Evolutionary conservation across 2,888 invertebrate species (phyloP), one percentile per base, ranked within the genome.

Genomic region (Tipula vernalis): DNA sequence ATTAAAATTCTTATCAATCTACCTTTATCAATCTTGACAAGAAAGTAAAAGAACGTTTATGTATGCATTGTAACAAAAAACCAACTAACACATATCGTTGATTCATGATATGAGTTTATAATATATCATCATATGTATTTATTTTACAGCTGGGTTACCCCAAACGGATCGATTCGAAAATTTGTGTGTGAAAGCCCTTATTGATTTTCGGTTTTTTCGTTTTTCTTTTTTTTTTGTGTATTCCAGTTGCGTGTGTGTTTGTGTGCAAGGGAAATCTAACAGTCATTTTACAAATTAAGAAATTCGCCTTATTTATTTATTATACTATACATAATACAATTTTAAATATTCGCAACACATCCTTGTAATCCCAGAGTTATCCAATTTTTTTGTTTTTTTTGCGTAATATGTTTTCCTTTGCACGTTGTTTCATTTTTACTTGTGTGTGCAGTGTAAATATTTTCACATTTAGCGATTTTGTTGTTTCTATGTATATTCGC

Each of bases 311-410:
- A 71, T 71, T 71, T 71, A 71, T 71, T 71, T 51, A 51, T 71
- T 51, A 5, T n/a, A 51, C 28, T 28, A 71, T 28, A 28, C 28
- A 71, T 71, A 71, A 71, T 71, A 71, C 28, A 71, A 28, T 71
- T 71, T 71, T 71, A 71, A 71, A 71, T 71, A 71, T 71, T 71
- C 71, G 71, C 71, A 71, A 71, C 71, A 71, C 71, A 71, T 71
- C 71, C 13, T 71, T 71, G 71, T 71, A 71, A 71, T 71, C 71
- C 71, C 71, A 71, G 71, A 71, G 71, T 71, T 71, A 71, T 71
- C 71, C 18, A 71, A 71, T 71, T 71, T 71, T 71, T 28, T 71
- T 28, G 12, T 71, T 5, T 71, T 71, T 10, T 71, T 71, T 28
- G 8, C 10, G 12, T 10, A 28, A 71, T 71, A 2, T 28, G 28